Evolutionary conservation across 2,888 invertebrate species (phyloP), one percentile per base, ranked within the genome.

Genomic region (Neoscelio sp.): DNA sequence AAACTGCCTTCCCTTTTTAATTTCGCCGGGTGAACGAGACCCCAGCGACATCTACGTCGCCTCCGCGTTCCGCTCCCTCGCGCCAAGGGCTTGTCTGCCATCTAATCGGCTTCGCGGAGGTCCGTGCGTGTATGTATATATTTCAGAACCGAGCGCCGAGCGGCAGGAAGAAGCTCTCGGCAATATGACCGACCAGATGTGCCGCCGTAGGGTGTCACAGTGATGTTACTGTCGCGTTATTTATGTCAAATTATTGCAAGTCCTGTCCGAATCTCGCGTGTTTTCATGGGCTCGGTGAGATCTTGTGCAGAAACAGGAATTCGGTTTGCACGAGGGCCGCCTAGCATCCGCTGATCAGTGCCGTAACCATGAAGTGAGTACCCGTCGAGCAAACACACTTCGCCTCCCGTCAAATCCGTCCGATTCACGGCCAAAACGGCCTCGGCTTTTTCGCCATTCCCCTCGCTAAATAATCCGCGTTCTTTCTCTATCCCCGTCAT

Each of bases 201-300:
- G 85, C 85, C 87, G 86, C 85, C 83, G 87, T 84, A 88, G 89
- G 89, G 89, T 89, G 89, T 89, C 85, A 85, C 86, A 84, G 88
- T 89, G 87, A 89, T 89, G 88, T 89, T 89, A 88, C 88, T 88
- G 87, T 83, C 75, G 83, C 86, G 85, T 86, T 87, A 89, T 89
- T 88, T 89, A 90, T 90, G 90, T 89, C 90, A 88, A 88, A 89
- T 86, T 88, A 88, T 85, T 88, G 89, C 82, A 89, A 89, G 83
- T 90, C 89, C 83, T 89, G 89, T 85, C 89, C 88, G 83, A 88
- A 89, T 87, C 88, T 89, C 87, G 89, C 87, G 87, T 90, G 89
- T 87, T 89, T 90, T 89, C 88, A 90, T 90, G 90, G 89, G 86
- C 88, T 90, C 88, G 87, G 90, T 85, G 90, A 90, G 83, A 87